These are phyloP conservation scores for Poeciliopsis paucimaculata DNA, from an alignment of 2,797 vertebrate species.

Conservation along the genomic window DNA sequence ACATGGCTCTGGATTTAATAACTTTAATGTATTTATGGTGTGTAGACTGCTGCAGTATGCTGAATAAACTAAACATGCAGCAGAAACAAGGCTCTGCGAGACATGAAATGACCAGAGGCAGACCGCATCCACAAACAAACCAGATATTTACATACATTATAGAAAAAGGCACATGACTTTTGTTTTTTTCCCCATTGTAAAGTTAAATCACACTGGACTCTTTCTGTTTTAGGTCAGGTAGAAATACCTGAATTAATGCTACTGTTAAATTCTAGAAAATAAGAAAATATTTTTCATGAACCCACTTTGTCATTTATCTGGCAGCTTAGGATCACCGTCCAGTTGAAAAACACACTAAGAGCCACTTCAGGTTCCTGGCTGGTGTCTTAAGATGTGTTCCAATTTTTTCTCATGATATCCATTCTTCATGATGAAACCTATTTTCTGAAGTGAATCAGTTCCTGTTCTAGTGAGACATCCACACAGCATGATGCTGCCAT, in stretches of 20 bases:
- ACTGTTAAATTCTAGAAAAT: background rate
- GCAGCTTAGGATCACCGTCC: background rate
- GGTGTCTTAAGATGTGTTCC: background rate
- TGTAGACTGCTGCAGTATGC: background rate
- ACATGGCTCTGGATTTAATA: background rate
- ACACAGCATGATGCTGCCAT: background rate
- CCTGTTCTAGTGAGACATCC: background rate
- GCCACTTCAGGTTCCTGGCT: background rate
- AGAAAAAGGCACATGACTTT: background rate
- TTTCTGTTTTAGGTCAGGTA: background rate
- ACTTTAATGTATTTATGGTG: conserved; percentile 1
- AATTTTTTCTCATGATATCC: background rate
- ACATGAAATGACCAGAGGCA: background rate
- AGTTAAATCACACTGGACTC: background rate
- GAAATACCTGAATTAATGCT: background rate
- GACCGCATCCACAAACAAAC: background rate
- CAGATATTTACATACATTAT: background rate
- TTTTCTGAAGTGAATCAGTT: background rate
- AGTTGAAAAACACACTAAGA: background rate
- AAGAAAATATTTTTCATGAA: background rate
- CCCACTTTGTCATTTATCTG: background rate
- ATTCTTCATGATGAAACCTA: background rate
- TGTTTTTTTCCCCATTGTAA: background rate
- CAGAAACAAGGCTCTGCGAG: background rate
- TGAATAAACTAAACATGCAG: background rate